phyloP scores from a whole-genome alignment of 2,797 vertebrate genomes.

The Perodicticus potto region DNA sequence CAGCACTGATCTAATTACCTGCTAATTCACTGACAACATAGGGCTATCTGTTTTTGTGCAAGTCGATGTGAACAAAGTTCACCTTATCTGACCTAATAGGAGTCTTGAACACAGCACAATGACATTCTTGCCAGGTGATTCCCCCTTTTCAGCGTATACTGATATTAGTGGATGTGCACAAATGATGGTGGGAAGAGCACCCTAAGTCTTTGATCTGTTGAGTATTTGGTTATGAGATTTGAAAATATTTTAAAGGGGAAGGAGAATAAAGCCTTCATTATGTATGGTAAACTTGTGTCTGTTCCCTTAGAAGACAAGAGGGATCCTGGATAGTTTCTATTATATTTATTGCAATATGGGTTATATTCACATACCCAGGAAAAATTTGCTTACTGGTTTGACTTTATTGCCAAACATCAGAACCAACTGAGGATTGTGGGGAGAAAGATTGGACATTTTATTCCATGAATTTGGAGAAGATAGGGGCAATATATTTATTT shows the following conservation, averaged over 20 bases:
- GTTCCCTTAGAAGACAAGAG: background rate
- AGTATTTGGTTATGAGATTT: constrained; percentile 39
- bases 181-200: background rate
- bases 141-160: background rate
- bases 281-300: background rate
- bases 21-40: background rate
- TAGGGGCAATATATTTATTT: background rate
- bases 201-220: background rate
- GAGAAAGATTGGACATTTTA: constrained; percentile 40
- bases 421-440: background rate
- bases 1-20: background rate
- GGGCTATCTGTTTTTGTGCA: background rate
- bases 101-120: background rate
- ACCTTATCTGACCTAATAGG: background rate
- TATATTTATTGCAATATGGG: background rate
- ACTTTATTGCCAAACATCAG: background rate
- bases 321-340: background rate
- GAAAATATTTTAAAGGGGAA: constrained; percentile 1
- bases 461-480: constrained; percentile 4
- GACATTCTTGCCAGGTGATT: background rate
- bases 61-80: background rate
- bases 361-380: background rate
- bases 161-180: background rate
- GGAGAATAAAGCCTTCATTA: background rate
- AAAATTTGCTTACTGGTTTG: background rate